These are phyloP conservation scores for Phylloscopus collybita DNA, from an alignment of 2,797 vertebrate genomes.

Conservation along the genomic window DNA sequence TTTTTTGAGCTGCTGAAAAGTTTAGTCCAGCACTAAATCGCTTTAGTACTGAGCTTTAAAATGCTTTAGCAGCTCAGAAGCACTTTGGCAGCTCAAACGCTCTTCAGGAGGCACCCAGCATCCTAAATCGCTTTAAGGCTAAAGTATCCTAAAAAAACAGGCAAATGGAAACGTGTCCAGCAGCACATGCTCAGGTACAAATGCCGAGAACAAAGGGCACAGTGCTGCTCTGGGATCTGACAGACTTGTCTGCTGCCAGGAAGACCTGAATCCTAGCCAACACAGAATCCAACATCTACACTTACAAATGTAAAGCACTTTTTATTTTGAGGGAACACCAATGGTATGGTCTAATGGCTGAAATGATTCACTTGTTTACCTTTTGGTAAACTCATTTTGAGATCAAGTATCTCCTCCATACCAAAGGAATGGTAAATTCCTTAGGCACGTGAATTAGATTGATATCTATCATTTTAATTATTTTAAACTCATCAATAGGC, in stretches of 20 bases:
- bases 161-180: background rate
- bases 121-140: slow-evolving; percentile 62
- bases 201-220: background rate
- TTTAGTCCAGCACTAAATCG: slow-evolving; percentile 62
- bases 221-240: background rate
- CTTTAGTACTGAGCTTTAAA: slow-evolving; percentile 69
- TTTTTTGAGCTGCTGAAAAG: slow-evolving; percentile 62
- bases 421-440: background rate
- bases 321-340: background rate
- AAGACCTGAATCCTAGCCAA: background rate
- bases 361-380: background rate
- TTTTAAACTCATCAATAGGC: background rate
- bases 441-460: background rate
- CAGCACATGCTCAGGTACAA: background rate
- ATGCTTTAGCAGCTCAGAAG: slow-evolving; percentile 69
- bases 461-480: background rate
- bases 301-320: background rate
- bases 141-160: slow-evolving; percentile 27
- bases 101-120: slow-evolving; percentile 48
- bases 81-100: slow-evolving; percentile 69
- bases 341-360: background rate
- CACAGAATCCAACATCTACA: background rate
- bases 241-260: background rate
- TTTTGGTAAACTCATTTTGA: background rate
- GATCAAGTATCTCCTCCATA: background rate